Percentiles rank a stretch among this genome's conserved stretches.
phyloP scores from a whole-genome alignment of 2,888 invertebrate species.

The Drosophila putrida region DNA sequence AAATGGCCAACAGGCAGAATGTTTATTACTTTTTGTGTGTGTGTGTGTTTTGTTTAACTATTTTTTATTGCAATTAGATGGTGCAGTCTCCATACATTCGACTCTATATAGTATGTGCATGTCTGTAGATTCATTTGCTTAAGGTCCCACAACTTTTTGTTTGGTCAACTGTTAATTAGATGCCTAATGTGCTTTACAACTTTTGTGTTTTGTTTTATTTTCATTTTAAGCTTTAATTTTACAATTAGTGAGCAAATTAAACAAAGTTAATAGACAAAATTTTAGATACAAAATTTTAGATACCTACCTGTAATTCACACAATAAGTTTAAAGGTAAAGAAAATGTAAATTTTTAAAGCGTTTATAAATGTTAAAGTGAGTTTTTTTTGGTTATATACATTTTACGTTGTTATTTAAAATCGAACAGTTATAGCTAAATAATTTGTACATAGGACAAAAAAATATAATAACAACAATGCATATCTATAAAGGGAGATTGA shows the following conservation, averaged over 20 bases:
- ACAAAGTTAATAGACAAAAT: slow-evolving; percentile 1
- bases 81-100: slow-evolving; percentile 20
- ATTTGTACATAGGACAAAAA: no score
- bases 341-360: no score
- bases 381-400: no score
- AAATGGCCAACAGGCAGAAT: slow-evolving; percentile 53
- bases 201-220: slow-evolving; percentile 21
- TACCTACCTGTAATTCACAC: background rate
- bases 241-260: slow-evolving; percentile 23
- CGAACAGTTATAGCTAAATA: background rate
- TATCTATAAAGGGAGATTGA: no score
- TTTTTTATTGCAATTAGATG: slow-evolving; percentile 69
- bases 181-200: slow-evolving; percentile 49
- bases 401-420: no score
- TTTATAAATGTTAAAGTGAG: background rate
- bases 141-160: slow-evolving; percentile 36
- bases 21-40: slow-evolving; percentile 50
- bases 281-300: background rate
- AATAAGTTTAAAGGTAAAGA: no score
- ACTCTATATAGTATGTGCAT: background rate
- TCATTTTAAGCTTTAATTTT: slow-evolving; percentile 16
- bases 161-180: slow-evolving; percentile 60
- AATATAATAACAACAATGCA: background rate
- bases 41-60: slow-evolving; percentile 57
- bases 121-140: slow-evolving; percentile 13